Evolutionary conservation across 2,888 invertebrate genomes (phyloP).

Genomic region (Drosophila imparisetae): DNA sequence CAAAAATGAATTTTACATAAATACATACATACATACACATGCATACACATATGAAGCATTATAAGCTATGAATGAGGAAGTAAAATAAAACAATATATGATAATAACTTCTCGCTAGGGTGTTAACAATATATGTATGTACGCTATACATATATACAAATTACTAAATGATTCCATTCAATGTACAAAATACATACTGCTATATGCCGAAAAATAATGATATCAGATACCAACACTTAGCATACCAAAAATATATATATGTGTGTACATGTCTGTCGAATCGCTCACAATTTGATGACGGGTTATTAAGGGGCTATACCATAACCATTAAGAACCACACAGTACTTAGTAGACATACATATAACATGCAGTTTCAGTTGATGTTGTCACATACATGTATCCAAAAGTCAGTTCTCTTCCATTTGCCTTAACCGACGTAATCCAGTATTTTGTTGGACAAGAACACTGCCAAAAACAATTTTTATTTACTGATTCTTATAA

Average conservation of each 20-base stretch:
- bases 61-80: slow-evolving; percentile 12
- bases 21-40: slow-evolving; percentile 18
- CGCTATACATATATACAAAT: slow-evolving; percentile 29
- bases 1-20: slow-evolving; percentile 28
- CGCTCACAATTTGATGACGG: slow-evolving; percentile 3
- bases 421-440: slow-evolving; percentile 13
- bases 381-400: slow-evolving; percentile 4
- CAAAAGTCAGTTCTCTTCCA: slow-evolving; percentile 12
- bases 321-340: neutral
- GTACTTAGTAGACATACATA: slow-evolving; percentile 4
- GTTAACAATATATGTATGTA: slow-evolving; percentile 30
- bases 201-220: slow-evolving; percentile 39
- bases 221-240: slow-evolving; percentile 14
- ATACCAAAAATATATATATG: slow-evolving; percentile 5
- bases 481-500: slow-evolving; percentile 2
- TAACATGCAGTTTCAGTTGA: neutral
- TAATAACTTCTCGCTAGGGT: slow-evolving; percentile 39
- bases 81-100: slow-evolving; percentile 21
- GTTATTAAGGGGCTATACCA: neutral
- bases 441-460: slow-evolving; percentile 10
- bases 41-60: slow-evolving; percentile 27
- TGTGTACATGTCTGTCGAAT: slow-evolving; percentile 17
- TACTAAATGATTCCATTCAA: slow-evolving; percentile 62
- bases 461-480: slow-evolving; percentile 46
- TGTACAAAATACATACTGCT: slow-evolving; percentile 64